These are phyloP conservation scores for Ostrea denselamellosa DNA, from an alignment of 1,140 invertebrate species.

Conservation along the genomic window DNA sequence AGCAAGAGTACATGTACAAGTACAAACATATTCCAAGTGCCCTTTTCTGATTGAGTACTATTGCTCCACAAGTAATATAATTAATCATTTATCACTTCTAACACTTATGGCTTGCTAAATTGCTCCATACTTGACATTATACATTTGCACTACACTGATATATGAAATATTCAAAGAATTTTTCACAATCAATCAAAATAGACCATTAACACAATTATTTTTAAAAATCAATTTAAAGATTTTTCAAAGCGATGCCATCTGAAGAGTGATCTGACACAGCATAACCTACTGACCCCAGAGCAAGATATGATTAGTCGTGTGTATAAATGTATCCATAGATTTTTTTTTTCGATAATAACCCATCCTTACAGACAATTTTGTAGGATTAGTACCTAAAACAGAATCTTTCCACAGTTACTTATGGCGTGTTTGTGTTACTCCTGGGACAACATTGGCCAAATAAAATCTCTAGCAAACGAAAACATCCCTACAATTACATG, in stretches of 20 bases:
- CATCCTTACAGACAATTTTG: neutral
- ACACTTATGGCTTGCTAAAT: conserved; percentile 6
- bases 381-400: conserved; percentile 28
- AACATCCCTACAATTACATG: conserved; percentile 3
- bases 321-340: neutral
- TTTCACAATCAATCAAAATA: neutral
- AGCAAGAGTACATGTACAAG: too few relatives aligned
- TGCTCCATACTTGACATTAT: neutral
- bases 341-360: neutral
- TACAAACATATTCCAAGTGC: neutral
- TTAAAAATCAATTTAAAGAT: too few relatives aligned
- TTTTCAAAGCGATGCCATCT: neutral
- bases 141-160: neutral
- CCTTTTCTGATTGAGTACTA: conserved; percentile 3
- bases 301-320: neutral
- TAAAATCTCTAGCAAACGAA: conserved; percentile 17
- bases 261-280: neutral
- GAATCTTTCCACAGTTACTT: conserved; percentile 7
- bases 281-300: neutral
- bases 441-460: neutral
- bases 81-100: neutral
- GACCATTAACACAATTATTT: neutral
- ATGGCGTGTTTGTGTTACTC: neutral
- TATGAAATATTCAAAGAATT: conserved; percentile 5
- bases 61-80: neutral